Evolutionary conservation across 2,113 vertebrate genomes (phyloP).

Genomic region (Oreochromis spilurus): DNA sequence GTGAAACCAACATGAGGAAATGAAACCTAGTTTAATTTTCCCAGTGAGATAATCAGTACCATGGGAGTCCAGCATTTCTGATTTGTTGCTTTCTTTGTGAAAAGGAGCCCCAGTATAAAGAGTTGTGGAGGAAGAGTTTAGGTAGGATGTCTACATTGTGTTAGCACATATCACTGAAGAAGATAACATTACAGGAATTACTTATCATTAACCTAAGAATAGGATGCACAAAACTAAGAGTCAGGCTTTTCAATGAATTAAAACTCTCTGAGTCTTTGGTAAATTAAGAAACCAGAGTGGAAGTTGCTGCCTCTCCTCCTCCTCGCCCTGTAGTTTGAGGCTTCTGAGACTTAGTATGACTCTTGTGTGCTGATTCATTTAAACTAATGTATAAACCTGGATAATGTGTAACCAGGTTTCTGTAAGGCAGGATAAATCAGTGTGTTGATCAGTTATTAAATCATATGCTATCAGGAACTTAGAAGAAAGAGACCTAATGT

Average conservation of each 20-base stretch:
- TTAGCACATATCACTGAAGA: background rate
- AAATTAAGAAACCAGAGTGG: background rate
- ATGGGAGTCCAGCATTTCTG: background rate
- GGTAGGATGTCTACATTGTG: background rate
- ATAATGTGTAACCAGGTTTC: background rate
- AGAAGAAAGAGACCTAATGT: background rate
- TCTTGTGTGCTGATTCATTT: background rate
- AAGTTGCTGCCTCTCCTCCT: rapidly evolving
- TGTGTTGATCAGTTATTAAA: background rate
- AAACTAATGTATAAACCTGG: background rate
- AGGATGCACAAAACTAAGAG: background rate
- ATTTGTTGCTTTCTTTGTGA: background rate
- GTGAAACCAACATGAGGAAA: background rate
- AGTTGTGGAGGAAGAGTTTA: background rate
- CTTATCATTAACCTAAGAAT: background rate
- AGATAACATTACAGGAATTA: background rate
- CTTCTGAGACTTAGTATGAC: background rate
- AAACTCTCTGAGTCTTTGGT: background rate
- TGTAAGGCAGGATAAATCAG: background rate
- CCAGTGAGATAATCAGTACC: background rate
- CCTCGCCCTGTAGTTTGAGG: background rate
- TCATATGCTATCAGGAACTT: background rate
- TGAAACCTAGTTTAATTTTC: background rate
- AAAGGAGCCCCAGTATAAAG: background rate
- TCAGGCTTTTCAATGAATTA: background rate